Conservation (phyloP, 2,113 vertebrate genomes). For the Vicugna pacos region DNA sequence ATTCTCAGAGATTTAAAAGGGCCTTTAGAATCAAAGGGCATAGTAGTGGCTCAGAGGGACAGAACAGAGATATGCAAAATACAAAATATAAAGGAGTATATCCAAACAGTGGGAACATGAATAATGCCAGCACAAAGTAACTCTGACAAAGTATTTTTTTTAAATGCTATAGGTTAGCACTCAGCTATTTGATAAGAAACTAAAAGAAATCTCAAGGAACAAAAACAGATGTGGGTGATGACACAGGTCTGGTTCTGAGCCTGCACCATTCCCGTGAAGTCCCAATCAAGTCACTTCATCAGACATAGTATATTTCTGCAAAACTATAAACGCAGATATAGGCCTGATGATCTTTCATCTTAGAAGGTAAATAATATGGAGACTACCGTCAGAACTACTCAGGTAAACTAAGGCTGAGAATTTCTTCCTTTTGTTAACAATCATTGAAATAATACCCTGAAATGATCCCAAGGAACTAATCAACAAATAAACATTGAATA, state of each 20-base stretch:
- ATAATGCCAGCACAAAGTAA: slow-evolving; percentile 3
- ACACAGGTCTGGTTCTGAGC: not conserved
- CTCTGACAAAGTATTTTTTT: not conserved
- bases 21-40: not conserved
- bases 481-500: slow-evolving; percentile 1
- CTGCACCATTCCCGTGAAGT: not conserved
- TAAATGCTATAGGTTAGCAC: not conserved
- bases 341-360: slow-evolving; percentile 19
- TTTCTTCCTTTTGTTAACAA: not conserved
- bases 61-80: not conserved
- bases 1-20: not conserved
- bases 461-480: slow-evolving; percentile 43
- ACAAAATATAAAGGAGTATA: slow-evolving; percentile 1
- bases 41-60: not conserved
- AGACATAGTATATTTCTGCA: not conserved
- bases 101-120: not conserved
- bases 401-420: not conserved
- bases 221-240: not conserved
- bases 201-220: slow-evolving; percentile 7
- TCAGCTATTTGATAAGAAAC: not conserved
- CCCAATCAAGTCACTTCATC: not conserved
- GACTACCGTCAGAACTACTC: slow-evolving; percentile 31
- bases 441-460: slow-evolving; percentile 4
- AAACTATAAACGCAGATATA: not conserved
- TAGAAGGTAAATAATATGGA: not conserved